Evolutionary conservation across 2,888 invertebrate genomes (phyloP).

Genomic region (Nephrotoma flavescens): DNA sequence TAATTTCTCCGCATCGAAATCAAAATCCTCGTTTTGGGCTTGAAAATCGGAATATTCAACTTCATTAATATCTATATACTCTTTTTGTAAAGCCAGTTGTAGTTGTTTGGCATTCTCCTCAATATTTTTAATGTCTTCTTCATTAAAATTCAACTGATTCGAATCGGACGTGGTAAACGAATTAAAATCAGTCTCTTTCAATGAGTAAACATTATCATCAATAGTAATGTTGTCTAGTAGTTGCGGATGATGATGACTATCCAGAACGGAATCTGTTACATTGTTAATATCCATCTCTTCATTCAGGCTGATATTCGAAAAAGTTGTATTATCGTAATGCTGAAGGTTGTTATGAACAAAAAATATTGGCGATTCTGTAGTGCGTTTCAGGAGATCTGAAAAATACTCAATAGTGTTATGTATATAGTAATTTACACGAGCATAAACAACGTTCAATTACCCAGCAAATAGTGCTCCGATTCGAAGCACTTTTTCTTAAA

Average conservation of each 20-base stretch:
- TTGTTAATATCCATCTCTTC: neutral
- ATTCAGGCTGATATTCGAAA: neutral
- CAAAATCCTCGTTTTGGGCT: neutral
- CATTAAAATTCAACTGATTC: neutral
- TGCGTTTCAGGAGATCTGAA: conserved; percentile 17
- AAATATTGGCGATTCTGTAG: conserved; percentile 15
- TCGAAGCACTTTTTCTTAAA: conserved; percentile 39
- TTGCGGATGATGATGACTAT: neutral
- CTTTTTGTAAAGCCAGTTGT: neutral
- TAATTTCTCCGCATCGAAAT: neutral
- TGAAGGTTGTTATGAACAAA: conserved; percentile 15
- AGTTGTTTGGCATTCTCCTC: conserved; percentile 1
- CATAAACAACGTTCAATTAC: neutral
- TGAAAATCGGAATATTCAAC: neutral
- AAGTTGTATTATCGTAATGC: neutral
- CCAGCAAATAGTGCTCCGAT: conserved; percentile 36
- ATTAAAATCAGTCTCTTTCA: neutral
- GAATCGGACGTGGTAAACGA: neutral
- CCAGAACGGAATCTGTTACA: neutral
- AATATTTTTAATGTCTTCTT: neutral
- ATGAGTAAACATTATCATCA: neutral
- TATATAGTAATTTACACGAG: neutral
- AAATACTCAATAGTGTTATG: conserved; percentile 3
- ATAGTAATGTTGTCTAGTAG: neutral
- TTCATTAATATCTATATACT: neutral